A percentile compares a stretch with the other conserved stretches of the same genome.
phyloP scores from a whole-genome alignment of 2,113 vertebrate genomes.

The Anthoscopus minutus region DNA sequence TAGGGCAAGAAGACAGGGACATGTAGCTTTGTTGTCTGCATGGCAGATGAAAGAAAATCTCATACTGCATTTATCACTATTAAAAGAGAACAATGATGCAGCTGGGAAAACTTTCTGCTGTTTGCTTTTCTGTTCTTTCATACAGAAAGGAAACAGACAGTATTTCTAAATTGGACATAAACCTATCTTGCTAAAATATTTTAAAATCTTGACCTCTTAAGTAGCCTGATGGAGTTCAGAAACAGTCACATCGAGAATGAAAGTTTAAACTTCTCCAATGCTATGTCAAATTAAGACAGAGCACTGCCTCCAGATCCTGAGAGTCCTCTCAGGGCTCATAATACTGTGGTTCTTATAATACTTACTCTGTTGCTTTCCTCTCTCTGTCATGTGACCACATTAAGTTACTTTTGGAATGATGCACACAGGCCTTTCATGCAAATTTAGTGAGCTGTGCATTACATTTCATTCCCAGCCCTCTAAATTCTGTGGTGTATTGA shows the following conservation, averaged over 20 bases:
- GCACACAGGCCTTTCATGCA: background rate
- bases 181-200: background rate
- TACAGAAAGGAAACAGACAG: background rate
- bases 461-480: background rate
- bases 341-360: background rate
- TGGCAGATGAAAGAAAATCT: background rate
- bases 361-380: background rate
- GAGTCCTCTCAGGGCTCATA: background rate
- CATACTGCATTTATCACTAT: background rate
- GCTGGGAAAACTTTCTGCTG: background rate
- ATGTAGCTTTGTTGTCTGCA: background rate
- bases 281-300: background rate
- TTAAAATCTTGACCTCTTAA: background rate
- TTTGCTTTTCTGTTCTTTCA: background rate
- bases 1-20: background rate
- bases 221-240: background rate
- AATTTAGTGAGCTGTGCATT: background rate
- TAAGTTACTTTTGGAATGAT: background rate
- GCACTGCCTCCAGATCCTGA: background rate
- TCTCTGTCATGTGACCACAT: rapidly evolving
- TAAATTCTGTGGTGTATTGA: background rate
- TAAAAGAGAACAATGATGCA: background rate
- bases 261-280: background rate
- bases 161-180: background rate
- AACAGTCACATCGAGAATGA: background rate